These are phyloP conservation scores for Cyclina sinensis DNA, from an alignment of 1,140 invertebrate species.

Conservation along the genomic window DNA sequence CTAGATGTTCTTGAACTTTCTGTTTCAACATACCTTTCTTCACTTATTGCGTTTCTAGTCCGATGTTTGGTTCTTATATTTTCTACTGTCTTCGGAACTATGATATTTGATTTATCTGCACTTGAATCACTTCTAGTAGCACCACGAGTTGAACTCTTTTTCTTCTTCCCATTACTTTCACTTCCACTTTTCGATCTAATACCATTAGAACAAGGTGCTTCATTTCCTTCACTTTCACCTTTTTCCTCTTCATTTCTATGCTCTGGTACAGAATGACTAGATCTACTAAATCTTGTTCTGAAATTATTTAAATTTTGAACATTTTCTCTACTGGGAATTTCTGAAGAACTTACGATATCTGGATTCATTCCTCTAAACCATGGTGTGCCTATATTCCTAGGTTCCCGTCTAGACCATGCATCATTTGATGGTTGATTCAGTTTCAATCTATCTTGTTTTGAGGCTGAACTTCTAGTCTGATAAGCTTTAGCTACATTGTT, in stretches of 20 bases:
- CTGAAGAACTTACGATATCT: neutral
- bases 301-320: neutral
- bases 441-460: conserved; percentile 27
- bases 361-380: neutral
- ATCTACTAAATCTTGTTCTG: neutral
- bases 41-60: conserved; percentile 62
- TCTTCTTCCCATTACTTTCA: neutral
- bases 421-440: conserved; percentile 1
- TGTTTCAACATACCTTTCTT: conserved; percentile 45
- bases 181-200: neutral
- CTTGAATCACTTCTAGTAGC: neutral
- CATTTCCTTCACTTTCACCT: neutral
- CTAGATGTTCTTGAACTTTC: conserved; percentile 48
- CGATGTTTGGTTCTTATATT: neutral
- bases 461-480: conserved; percentile 16
- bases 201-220: conserved; percentile 7
- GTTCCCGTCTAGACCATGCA: neutral
- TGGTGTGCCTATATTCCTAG: neutral
- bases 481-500: conserved; percentile 64
- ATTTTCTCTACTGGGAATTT: neutral
- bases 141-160: neutral
- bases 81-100: neutral
- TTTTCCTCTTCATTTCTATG: neutral
- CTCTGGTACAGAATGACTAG: neutral
- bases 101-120: neutral